Evolutionary conservation across 2,113 vertebrate genomes (phyloP).

Genomic region (Xenus cinereus): DNA sequence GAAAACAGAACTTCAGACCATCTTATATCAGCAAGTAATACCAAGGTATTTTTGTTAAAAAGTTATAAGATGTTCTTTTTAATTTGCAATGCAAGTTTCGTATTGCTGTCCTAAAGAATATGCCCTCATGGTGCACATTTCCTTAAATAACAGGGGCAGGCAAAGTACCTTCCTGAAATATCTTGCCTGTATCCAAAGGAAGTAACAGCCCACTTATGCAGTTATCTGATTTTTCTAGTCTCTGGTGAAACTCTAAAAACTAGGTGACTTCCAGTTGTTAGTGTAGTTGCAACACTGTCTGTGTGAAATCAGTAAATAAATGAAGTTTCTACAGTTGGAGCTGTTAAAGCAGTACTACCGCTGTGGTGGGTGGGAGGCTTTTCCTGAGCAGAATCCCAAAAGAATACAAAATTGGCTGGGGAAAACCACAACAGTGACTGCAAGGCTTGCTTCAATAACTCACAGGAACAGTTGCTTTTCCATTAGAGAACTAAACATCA

Average conservation of each 20-base stretch:
- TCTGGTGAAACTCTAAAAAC: not conserved
- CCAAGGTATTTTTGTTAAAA: too few relatives aligned
- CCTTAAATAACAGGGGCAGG: not conserved
- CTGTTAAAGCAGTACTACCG: not conserved
- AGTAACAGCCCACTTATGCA: not conserved
- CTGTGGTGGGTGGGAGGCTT: not conserved
- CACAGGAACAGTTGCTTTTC: not conserved
- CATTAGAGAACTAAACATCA: not conserved
- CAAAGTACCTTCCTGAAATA: not conserved
- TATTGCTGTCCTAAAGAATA: not conserved
- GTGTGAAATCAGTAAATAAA: not conserved
- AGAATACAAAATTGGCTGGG: not conserved
- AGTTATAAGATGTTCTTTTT: not conserved
- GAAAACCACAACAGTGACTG: not conserved
- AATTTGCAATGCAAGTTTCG: not conserved
- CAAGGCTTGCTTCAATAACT: not conserved
- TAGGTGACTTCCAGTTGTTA: conserved; percentile 2
- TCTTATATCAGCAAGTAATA: not conserved
- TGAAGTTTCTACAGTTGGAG: not conserved
- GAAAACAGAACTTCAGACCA: not conserved
- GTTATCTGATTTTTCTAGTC: not conserved
- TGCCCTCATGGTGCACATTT: not conserved
- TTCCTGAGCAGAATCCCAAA: not conserved
- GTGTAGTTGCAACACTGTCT: not conserved
- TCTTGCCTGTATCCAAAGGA: not conserved